A percentile compares a stretch with the other conserved stretches of the same genome.
Evolutionary conservation across 1,140 invertebrate species (phyloP).

Genomic region (Drosophila fuyamai): DNA sequence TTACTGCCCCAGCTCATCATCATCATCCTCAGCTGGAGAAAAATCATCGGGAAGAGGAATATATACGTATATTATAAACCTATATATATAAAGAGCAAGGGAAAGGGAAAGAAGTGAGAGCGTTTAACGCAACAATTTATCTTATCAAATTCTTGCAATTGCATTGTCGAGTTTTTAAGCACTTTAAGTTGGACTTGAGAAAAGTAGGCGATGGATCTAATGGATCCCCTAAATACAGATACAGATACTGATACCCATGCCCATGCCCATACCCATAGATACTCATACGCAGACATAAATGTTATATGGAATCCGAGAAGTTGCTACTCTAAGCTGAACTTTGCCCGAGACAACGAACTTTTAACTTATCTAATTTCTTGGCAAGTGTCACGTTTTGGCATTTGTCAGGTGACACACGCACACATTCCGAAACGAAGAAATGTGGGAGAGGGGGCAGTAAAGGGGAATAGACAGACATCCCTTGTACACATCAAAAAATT

Average conservation of each 20-base stretch:
- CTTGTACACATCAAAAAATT: conserved; percentile 1
- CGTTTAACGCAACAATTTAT: conserved; percentile 45
- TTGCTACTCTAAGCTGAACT: conserved; percentile 42
- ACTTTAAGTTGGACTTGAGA: conserved; percentile 18
- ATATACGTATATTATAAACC: conserved; percentile 1
- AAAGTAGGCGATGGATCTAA: conserved; percentile 26
- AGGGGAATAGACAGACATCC: conserved; percentile 14
- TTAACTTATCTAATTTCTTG: conserved; percentile 82
- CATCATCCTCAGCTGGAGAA: conserved; percentile 15
- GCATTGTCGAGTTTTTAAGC: conserved; percentile 21
- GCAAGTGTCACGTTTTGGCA: conserved; percentile 82
- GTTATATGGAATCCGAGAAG: conserved; percentile 18
- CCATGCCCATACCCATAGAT: too few species aligned
- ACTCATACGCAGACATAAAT: background rate
- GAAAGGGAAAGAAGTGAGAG: conserved; percentile 22
- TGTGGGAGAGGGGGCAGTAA: background rate
- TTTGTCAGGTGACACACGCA: conserved; percentile 74
- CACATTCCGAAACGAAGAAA: conserved; percentile 5
- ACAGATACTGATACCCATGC: background rate
- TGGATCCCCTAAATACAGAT: background rate
- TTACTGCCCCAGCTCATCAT: conserved; percentile 40
- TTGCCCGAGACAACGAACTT: conserved; percentile 62
- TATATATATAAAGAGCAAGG: background rate
- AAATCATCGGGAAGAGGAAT: background rate
- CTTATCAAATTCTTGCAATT: conserved; percentile 40